Conservation (phyloP, 2,113 vertebrate species). For the Stigmatopora argus region DNA sequence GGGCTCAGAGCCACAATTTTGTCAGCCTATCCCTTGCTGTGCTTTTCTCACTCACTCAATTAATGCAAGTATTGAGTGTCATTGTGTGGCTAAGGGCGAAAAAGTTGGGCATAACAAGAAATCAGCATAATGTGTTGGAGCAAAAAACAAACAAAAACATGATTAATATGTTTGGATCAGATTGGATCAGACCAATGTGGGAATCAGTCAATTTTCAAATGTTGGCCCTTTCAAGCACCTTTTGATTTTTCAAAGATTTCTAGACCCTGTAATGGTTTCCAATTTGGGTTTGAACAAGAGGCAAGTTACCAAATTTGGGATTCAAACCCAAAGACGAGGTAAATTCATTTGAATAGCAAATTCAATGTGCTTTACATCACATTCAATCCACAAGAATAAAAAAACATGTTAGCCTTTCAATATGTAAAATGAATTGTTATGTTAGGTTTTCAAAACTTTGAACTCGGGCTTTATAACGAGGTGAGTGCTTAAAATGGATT, state of each 20-base stretch:
- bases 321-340: too few relatives aligned
- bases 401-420: too few relatives aligned
- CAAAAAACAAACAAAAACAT: background rate
- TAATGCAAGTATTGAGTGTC: background rate
- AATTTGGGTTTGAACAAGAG: background rate
- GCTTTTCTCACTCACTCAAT: background rate
- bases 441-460: too few relatives aligned
- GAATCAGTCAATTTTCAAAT: background rate
- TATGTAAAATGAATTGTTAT: too few relatives aligned
- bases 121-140: background rate
- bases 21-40: background rate
- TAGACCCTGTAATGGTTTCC: background rate
- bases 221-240: background rate
- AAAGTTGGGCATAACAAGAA: conserved; percentile 3
- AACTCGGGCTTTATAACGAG: too few relatives aligned
- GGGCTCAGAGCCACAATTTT: background rate
- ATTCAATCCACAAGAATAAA: too few relatives aligned
- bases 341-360: too few relatives aligned
- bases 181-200: background rate
- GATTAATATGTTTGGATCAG: conserved; percentile 12
- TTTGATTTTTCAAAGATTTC: background rate
- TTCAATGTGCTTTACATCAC: too few relatives aligned
- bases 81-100: background rate
- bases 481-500: too few relatives aligned
- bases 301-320: too few relatives aligned